Percentiles rank a stretch among this genome's conserved stretches.
These are phyloP conservation scores for Corythaeola cristata DNA, from an alignment of 2,113 vertebrate species.

Conservation along the genomic window DNA sequence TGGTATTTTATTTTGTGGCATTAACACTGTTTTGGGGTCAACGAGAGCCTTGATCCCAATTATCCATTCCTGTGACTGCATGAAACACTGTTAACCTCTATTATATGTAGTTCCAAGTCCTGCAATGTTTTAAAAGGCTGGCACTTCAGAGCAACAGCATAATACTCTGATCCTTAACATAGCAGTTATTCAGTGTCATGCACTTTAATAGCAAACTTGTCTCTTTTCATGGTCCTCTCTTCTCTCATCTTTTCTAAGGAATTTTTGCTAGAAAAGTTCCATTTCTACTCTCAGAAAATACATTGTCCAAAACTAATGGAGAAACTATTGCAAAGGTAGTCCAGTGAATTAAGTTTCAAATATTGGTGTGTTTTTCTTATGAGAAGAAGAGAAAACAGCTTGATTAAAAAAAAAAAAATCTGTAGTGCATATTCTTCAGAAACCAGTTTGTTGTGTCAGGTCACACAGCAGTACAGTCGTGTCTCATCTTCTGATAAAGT, in stretches of 20 bases:
- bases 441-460: background rate
- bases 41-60: background rate
- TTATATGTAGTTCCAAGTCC: background rate
- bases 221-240: background rate
- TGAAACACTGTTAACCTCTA: background rate
- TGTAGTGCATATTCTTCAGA: background rate
- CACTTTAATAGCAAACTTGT: background rate
- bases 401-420: background rate
- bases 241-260: background rate
- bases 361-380: background rate
- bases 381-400: background rate
- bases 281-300: background rate
- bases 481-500: conserved; percentile 54
- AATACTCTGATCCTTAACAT: background rate
- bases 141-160: background rate
- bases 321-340: background rate
- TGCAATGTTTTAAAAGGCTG: background rate
- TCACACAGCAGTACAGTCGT: background rate
- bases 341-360: background rate
- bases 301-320: background rate
- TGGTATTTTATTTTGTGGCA: background rate
- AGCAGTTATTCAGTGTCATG: background rate
- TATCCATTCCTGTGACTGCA: background rate
- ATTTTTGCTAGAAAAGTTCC: background rate
- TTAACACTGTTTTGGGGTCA: background rate